Conservation (phyloP, 2,113 vertebrate genomes). For the Chlorodrepanis virens region DNA sequence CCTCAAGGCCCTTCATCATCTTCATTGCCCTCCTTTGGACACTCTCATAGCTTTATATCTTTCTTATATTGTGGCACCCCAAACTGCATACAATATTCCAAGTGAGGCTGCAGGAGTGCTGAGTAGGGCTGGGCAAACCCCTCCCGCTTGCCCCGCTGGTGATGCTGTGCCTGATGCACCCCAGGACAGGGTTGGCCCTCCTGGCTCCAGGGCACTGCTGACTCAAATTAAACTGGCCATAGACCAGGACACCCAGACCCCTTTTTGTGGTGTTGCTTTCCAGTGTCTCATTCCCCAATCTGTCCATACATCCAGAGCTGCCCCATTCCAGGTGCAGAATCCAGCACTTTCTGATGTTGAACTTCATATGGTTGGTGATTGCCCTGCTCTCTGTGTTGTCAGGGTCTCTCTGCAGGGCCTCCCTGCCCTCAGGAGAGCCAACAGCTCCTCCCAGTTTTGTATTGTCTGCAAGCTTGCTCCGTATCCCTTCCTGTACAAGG, state of each 20-base stretch:
- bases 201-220: neutral
- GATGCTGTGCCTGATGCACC: neutral
- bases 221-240: accelerated
- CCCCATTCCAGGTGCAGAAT: neutral
- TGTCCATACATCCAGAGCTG: accelerated
- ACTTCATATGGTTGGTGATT: accelerated
- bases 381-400: neutral
- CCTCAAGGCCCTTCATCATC: too few relatives aligned
- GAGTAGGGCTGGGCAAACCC: too few relatives aligned
- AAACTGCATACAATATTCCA: too few relatives aligned
- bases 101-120: too few relatives aligned
- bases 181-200: accelerated
- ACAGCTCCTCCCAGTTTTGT: neutral
- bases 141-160: accelerated
- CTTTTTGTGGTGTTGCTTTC: accelerated
- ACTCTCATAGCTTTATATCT: neutral
- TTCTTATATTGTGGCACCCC: neutral
- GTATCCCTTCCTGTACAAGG: neutral
- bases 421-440: accelerated
- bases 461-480: accelerated
- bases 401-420: neutral
- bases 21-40: too few relatives aligned
- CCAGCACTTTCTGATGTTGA: accelerated
- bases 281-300: neutral
- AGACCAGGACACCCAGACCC: accelerated